A percentile compares a stretch with the other conserved stretches of the same genome.
Conservation (phyloP, 2,113 vertebrate genomes). For the Sinocyclocheilus anophthalmus region DNA sequence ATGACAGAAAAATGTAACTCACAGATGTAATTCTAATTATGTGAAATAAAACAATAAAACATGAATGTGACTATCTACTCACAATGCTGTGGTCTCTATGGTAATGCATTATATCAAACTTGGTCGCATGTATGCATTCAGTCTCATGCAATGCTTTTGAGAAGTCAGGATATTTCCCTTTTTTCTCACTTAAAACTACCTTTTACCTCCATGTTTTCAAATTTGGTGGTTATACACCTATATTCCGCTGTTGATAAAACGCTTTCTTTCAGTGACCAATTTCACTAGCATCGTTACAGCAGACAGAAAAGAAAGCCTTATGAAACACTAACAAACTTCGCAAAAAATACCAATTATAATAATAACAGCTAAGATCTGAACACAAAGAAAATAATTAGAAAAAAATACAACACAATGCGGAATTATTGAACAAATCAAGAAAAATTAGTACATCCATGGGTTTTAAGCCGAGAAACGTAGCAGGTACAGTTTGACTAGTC, state of each 20-base stretch:
- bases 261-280: conserved; percentile 56
- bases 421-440: conserved; percentile 53
- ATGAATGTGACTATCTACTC: conserved; percentile 70
- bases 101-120: conserved; percentile 65
- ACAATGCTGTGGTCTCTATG: conserved; percentile 77
- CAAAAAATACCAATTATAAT: conserved; percentile 37
- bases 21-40: conserved; percentile 47
- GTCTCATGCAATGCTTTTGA: conserved; percentile 56
- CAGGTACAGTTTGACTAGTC: conserved; percentile 65
- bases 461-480: conserved; percentile 60
- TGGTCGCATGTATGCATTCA: conserved; percentile 56
- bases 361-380: conserved; percentile 36
- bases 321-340: conserved; percentile 24
- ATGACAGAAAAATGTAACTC: conserved; percentile 50
- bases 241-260: conserved; percentile 66
- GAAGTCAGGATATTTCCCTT: conserved; percentile 65
- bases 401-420: conserved; percentile 48
- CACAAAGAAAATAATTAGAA: conserved; percentile 45
- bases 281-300: conserved; percentile 52
- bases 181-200: conserved; percentile 32
- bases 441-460: conserved; percentile 58
- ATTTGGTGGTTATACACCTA: conserved; percentile 53
- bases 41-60: conserved; percentile 52
- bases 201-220: conserved; percentile 16
- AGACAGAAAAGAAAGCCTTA: conserved; percentile 38